These are phyloP conservation scores for Aporrectodea caliginosa DNA, from an alignment of 1,140 invertebrate genomes.

Conservation along the genomic window DNA sequence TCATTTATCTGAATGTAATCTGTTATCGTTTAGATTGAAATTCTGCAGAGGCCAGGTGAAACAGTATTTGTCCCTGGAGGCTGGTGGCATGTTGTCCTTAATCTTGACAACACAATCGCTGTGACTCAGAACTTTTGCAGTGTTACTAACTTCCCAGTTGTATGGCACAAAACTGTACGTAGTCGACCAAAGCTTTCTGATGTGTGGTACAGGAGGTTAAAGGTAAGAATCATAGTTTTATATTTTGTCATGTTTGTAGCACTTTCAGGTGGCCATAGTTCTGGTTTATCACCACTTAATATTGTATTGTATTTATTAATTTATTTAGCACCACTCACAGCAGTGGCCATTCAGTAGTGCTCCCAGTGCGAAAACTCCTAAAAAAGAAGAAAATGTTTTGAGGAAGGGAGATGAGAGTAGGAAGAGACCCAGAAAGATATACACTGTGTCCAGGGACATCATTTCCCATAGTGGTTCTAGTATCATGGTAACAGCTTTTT, in stretches of 20 bases:
- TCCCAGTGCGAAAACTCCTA: too few species aligned
- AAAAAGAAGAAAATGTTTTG: too few species aligned
- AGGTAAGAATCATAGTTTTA: constrained; percentile 52
- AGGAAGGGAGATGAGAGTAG: too few species aligned
- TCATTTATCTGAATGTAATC: background rate
- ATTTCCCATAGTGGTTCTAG: too few species aligned
- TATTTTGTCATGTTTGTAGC: constrained; percentile 5
- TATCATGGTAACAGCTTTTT: too few species aligned
- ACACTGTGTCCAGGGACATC: too few species aligned
- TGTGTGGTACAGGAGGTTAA: constrained; percentile 72
- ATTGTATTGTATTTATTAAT: too few species aligned
- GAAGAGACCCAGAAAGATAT: too few species aligned
- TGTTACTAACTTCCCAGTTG: constrained; percentile 89
- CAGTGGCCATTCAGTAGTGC: too few species aligned
- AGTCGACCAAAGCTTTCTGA: constrained; percentile 89
- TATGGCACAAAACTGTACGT: constrained; percentile 96
- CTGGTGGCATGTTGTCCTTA: constrained; percentile 95
- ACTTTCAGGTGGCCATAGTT: constrained; percentile 1
- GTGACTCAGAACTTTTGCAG: constrained; percentile 98
- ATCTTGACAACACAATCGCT: constrained; percentile 90
- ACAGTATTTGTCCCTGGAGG: constrained; percentile 92
- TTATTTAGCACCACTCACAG: too few species aligned
- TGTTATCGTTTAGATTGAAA: constrained; percentile 69
- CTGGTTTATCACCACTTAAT: background rate
- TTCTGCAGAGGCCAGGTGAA: constrained; percentile 93